These are phyloP conservation scores for Montifringilla adamsi DNA, from an alignment of 2,113 vertebrate genomes.

Conservation along the genomic window DNA sequence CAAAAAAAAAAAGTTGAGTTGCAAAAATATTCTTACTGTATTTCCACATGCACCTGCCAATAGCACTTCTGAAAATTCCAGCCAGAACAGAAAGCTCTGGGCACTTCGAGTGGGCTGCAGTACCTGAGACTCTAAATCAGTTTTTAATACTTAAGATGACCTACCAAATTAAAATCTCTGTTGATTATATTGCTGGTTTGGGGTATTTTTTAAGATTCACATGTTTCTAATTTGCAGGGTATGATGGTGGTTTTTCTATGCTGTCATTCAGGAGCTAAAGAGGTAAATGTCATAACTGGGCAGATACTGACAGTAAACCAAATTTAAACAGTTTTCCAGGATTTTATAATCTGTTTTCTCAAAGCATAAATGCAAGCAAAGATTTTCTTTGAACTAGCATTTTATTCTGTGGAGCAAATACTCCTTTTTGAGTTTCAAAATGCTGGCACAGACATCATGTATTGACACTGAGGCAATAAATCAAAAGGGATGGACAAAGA, in stretches of 20 bases:
- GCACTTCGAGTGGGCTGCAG: neutral
- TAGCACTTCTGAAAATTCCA: neutral
- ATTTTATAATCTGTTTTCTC: neutral
- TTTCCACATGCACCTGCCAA: neutral
- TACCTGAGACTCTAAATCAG: neutral
- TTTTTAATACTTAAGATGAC: neutral
- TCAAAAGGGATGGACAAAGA: slow-evolving; percentile 18
- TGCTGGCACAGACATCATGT: neutral
- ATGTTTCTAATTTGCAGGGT: accelerated
- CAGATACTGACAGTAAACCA: neutral
- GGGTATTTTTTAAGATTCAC: neutral
- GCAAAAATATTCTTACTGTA: neutral
- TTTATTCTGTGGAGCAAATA: neutral
- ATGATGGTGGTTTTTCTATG: accelerated
- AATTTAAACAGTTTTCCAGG: neutral
- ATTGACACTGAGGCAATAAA: slow-evolving; percentile 39
- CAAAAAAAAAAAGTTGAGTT: neutral
- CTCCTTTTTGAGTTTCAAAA: neutral
- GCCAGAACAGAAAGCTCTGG: neutral
- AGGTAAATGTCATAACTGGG: neutral
- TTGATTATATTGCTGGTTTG: neutral
- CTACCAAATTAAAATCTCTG: neutral
- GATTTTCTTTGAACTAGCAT: neutral
- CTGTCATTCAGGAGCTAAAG: neutral
- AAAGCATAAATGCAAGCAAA: neutral